Evolutionary conservation across 1,140 invertebrate genomes (phyloP).

Genomic region (Streblospio benedicti): DNA sequence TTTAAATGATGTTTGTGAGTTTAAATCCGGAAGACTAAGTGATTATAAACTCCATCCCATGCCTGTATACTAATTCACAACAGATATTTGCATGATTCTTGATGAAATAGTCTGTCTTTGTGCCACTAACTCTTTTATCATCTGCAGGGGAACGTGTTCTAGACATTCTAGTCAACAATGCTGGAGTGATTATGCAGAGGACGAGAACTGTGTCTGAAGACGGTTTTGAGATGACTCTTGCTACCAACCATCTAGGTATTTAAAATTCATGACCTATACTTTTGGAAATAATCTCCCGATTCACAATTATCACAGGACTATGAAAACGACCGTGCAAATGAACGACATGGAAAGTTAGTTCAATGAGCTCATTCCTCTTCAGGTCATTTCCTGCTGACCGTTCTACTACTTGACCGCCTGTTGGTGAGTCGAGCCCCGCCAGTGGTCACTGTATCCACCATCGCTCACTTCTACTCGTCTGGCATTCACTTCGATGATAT

Average conservation of each 20-base stretch:
- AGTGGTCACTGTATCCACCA: constrained; percentile 5
- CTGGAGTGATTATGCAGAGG: constrained; percentile 48
- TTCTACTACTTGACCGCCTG: constrained; percentile 4
- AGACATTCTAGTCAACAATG: constrained; percentile 3
- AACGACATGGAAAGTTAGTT: not conserved
- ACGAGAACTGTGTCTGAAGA: constrained; percentile 23
- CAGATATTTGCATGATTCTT: no score
- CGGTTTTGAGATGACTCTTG: constrained; percentile 38
- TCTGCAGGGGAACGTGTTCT: not conserved
- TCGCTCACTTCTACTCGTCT: no score
- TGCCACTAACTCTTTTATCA: no score
- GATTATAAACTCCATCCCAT: no score
- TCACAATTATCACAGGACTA: not conserved
- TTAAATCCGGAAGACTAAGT: no score
- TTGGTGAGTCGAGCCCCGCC: not conserved
- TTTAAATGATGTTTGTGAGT: no score
- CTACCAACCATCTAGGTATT: constrained; percentile 39
- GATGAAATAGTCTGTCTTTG: no score
- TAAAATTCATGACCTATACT: not conserved
- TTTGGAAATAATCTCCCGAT: not conserved
- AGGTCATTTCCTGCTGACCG: constrained; percentile 13
- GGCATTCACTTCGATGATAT: no score
- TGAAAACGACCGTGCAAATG: not conserved
- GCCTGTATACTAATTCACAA: no score
- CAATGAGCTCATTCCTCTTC: no score